Evolutionary conservation across 2,888 invertebrate genomes (phyloP), one percentile per base, ranked within the genome.

Genomic region (Standfussiana lucernea): DNA sequence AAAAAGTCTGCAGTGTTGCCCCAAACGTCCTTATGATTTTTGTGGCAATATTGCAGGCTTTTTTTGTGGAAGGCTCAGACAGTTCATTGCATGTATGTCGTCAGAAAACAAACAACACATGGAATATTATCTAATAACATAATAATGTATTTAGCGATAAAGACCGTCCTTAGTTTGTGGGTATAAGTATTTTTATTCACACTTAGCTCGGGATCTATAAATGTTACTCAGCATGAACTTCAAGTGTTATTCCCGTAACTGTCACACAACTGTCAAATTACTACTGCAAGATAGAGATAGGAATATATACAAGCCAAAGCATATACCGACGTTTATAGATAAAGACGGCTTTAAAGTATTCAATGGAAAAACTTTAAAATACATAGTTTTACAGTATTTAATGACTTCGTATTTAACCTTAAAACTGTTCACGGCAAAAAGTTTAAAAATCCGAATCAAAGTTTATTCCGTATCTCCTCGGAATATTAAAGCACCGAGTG

Each of bases 381-480:
- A 65, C 32, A 32, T 62, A 40, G 7, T n/a, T 40, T 21, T 4
- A 62, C 24, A 61, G 24, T 32, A n/a, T 62, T 40, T 21, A 66
- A 45, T n/a, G 13, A 18, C 7, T 32, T 11, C 40, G 32, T 40
- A 47, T 59, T 70, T 28, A 32, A 67, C 24, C 24, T 32, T 18
- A n/a, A 77, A 61, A 50, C 42, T 50, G 40, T 71, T 28, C 71
- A 11, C 1, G 5, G 61, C 28, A 42, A 65, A 65, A 11, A 42
- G 35, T 35, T 78, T 61, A 24, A 78, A 76, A 45, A 62, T 35
- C 61, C 8, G 13, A 37, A 28, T 62, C 50, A 42, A 50, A 35
- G 47, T 59, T 59, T 24, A 45, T 59, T 74, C 59, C 50, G 35
- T 66, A 53, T 80, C 50, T 79, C 40, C 21, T 35, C 15, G 28